Evolutionary conservation across 2,113 vertebrate genomes (phyloP).

Genomic region (Dascyllus trimaculatus): DNA sequence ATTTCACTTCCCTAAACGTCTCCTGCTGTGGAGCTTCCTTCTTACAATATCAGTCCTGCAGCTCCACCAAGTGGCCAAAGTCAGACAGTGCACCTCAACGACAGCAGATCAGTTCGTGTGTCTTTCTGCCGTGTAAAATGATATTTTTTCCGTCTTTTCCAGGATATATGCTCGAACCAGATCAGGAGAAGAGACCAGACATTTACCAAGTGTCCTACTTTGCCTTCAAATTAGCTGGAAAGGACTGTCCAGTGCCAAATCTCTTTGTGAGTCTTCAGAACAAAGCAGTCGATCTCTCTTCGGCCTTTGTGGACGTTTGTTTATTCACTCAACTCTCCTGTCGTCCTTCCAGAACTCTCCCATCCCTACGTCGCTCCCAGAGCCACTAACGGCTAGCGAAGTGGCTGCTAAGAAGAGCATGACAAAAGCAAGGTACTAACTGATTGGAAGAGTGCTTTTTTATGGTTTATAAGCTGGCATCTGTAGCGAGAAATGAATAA

Average conservation of each 20-base stretch:
- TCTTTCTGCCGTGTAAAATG: too few relatives aligned
- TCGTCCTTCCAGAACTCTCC: conserved; percentile 87
- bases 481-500: too few relatives aligned
- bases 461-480: neutral
- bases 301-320: neutral
- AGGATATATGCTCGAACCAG: conserved; percentile 99
- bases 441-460: neutral
- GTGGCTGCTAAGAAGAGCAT: conserved; percentile 95
- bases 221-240: conserved; percentile 95
- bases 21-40: neutral
- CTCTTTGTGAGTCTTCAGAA: conserved; percentile 90
- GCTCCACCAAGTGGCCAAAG: conserved; percentile 68
- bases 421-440: conserved; percentile 94
- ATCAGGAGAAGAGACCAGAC: conserved; percentile 94
- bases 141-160: neutral
- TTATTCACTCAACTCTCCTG: neutral
- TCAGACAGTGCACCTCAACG: neutral
- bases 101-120: accelerated
- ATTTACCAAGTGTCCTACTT: conserved; percentile 97
- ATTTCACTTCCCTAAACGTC: conserved; percentile 40
- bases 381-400: conserved; percentile 94
- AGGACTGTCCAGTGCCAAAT: conserved; percentile 94
- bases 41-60: conserved; percentile 38
- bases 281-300: accelerated
- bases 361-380: conserved; percentile 92